Conservation (phyloP, 1,140 invertebrate genomes). For the Conopomorpha cramerella region DNA sequence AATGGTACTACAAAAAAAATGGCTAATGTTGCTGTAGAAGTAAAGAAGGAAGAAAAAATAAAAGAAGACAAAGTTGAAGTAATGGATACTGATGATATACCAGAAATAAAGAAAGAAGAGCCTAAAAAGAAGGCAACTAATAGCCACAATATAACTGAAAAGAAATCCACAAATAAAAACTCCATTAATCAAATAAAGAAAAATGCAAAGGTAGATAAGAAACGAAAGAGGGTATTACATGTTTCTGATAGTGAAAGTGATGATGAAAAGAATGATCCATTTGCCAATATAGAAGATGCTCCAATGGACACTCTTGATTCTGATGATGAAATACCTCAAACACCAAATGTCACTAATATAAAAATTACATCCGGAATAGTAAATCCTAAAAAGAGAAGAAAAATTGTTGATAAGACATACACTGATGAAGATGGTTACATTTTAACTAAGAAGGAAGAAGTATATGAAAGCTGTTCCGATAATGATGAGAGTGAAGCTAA, state of each 20-base stretch:
- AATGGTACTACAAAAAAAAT: slow-evolving; percentile 13
- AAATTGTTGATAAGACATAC: slow-evolving; percentile 48
- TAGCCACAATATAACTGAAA: no score
- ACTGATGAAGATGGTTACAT: slow-evolving; percentile 48
- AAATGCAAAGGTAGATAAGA: slow-evolving; percentile 38
- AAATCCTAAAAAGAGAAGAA: slow-evolving; percentile 45
- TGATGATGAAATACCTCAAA: slow-evolving; percentile 53
- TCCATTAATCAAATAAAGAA: slow-evolving; percentile 23
- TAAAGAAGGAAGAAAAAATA: slow-evolving; percentile 5
- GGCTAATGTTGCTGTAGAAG: slow-evolving; percentile 9
- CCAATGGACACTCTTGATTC: slow-evolving; percentile 16
- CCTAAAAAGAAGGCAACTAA: slow-evolving; percentile 5
- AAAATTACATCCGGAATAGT: slow-evolving; percentile 43
- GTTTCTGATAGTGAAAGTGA: slow-evolving; percentile 52
- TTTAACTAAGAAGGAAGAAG: slow-evolving; percentile 43
- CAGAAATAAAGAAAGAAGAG: slow-evolving; percentile 7
- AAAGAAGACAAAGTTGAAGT: slow-evolving; percentile 4
- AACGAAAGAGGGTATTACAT: slow-evolving; percentile 38
- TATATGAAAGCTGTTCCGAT: slow-evolving; percentile 49
- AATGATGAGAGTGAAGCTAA: slow-evolving; percentile 20
- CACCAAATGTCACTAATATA: slow-evolving; percentile 27
- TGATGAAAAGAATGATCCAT: slow-evolving; percentile 32
- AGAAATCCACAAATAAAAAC: no score
- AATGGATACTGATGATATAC: slow-evolving; percentile 5
- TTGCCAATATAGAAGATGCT: slow-evolving; percentile 16